Conservation (phyloP, 2,888 invertebrate genomes). For the Endotricha flammealis region DNA sequence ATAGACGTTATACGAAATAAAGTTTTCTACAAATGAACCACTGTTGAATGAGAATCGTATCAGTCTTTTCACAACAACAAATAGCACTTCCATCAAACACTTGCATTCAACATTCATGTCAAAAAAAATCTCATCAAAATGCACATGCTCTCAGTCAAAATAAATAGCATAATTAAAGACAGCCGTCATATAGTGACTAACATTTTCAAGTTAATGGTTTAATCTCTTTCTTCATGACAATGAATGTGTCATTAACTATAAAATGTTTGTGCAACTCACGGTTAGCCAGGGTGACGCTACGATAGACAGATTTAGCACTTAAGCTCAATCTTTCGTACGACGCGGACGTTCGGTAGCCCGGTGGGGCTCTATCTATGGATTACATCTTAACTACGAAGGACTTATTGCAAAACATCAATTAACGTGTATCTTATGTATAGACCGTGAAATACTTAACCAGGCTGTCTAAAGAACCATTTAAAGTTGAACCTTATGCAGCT, state of each 20-base stretch:
- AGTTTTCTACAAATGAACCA: too few relatives aligned
- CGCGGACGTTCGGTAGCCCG: background rate
- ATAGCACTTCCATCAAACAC: slow-evolving; percentile 7
- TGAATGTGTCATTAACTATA: background rate
- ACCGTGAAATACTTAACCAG: too few relatives aligned
- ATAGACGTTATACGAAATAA: too few relatives aligned
- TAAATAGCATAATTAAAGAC: slow-evolving; percentile 1
- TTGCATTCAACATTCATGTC: slow-evolving; percentile 2
- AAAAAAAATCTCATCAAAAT: background rate
- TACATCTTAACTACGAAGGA: too few relatives aligned
- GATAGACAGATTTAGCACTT: background rate
- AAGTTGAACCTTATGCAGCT: too few relatives aligned
- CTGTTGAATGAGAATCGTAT: slow-evolving; percentile 1
- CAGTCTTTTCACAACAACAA: slow-evolving; percentile 6
- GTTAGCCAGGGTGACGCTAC: background rate
- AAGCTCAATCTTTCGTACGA: background rate
- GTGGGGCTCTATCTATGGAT: too few relatives aligned
- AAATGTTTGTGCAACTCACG: background rate
- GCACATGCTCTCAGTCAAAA: background rate
- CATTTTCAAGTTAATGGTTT: too few relatives aligned
- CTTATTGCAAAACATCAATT: too few relatives aligned
- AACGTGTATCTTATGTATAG: too few relatives aligned
- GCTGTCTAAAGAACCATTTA: too few relatives aligned
- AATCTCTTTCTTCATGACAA: too few relatives aligned
- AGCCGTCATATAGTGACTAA: too few relatives aligned